These are phyloP conservation scores for Coluber constrictor DNA, from an alignment of 2,797 vertebrate species.

Conservation along the genomic window DNA sequence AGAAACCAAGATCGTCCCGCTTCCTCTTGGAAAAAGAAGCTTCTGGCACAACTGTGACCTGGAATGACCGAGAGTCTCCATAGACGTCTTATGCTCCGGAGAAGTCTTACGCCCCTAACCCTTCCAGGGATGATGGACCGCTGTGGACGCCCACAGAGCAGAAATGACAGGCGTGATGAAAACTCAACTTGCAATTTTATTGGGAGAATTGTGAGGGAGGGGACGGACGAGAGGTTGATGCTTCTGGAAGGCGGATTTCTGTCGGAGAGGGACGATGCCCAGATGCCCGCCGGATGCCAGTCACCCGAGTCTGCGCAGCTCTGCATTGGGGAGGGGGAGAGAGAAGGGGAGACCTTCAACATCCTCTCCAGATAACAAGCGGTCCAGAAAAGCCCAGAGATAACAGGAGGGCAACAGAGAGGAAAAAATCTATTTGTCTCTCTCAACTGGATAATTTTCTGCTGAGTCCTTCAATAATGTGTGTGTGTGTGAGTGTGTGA, in stretches of 20 bases:
- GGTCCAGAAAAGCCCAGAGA: not conserved
- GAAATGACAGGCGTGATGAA: not conserved
- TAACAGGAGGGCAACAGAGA: too few species aligned
- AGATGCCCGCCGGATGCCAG: not conserved
- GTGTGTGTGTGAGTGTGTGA: too few species aligned
- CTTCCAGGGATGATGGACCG: not conserved
- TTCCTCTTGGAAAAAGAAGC: too few species aligned
- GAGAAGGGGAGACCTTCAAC: too few species aligned
- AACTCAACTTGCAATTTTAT: not conserved
- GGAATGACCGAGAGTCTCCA: too few species aligned
- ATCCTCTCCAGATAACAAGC: not conserved
- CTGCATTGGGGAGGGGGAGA: not conserved
- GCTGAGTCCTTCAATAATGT: too few species aligned
- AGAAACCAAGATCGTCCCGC: too few species aligned
- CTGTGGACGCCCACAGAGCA: not conserved
- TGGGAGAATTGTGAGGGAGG: not conserved
- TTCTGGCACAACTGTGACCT: too few species aligned
- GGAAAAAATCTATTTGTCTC: too few species aligned
- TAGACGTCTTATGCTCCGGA: too few species aligned
- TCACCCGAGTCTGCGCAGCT: accelerated
- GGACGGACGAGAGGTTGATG: accelerated
- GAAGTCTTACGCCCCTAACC: too few species aligned
- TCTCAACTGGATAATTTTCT: too few species aligned
- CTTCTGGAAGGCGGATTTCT: not conserved
- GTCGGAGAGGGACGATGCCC: accelerated